Evolutionary conservation across 2,888 invertebrate genomes (phyloP).

Genomic region (Acleris sparsana): DNA sequence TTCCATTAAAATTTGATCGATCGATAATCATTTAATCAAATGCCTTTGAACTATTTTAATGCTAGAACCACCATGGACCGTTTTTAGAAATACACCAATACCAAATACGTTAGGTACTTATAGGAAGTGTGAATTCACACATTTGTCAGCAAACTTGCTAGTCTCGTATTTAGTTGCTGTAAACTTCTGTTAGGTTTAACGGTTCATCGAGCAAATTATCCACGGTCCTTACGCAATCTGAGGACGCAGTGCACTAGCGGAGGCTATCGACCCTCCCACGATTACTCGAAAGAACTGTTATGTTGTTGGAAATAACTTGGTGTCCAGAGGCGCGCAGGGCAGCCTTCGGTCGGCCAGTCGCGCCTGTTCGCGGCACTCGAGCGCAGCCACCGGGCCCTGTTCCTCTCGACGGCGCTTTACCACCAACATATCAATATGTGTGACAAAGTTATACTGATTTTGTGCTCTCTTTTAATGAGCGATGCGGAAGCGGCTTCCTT

Average conservation of each 20-base stretch:
- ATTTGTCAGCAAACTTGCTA: neutral
- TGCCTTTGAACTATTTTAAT: too few species aligned
- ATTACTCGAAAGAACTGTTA: constrained; percentile 81
- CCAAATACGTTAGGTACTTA: neutral
- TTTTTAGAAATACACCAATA: too few species aligned
- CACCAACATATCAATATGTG: constrained; percentile 46
- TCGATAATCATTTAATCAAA: too few species aligned
- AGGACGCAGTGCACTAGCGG: constrained; percentile 67
- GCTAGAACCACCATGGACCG: too few species aligned
- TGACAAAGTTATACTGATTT: constrained; percentile 43
- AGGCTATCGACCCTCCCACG: constrained; percentile 81
- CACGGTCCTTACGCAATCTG: constrained; percentile 69
- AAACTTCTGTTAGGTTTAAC: constrained; percentile 41
- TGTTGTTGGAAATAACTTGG: constrained; percentile 78
- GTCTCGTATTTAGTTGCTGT: constrained; percentile 19
- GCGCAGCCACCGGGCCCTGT: constrained; percentile 48
- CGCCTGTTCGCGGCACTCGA: constrained; percentile 60
- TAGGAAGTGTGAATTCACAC: neutral
- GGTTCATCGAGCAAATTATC: constrained; percentile 54
- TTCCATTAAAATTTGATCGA: too few species aligned
- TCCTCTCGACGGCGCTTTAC: constrained; percentile 15
- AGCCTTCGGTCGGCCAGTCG: constrained; percentile 58
- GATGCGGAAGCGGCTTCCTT: constrained; percentile 53
- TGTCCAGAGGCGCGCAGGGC: constrained; percentile 65
- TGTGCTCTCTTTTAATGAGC: constrained; percentile 47